These are phyloP conservation scores for Crocidura indochinensis DNA, from an alignment of 2,797 vertebrate genomes.

Conservation along the genomic window DNA sequence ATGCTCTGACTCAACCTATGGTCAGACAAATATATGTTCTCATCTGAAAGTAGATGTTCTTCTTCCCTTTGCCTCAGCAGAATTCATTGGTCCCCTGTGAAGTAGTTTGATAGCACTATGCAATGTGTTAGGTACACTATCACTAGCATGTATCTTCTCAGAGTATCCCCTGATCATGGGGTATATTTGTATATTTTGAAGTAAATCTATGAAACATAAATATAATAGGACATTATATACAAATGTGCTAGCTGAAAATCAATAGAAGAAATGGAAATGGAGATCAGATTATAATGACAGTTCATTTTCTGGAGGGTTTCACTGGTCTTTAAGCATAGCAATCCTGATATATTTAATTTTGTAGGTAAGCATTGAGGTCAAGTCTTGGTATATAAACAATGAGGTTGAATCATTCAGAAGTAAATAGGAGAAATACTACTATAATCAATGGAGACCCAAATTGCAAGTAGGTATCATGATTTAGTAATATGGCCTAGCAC, in stretches of 20 bases:
- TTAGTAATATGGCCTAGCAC: background rate
- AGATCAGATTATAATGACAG: background rate
- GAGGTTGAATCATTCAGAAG: background rate
- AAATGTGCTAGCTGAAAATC: background rate
- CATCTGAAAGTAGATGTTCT: background rate
- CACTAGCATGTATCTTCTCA: background rate
- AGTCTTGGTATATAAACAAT: background rate
- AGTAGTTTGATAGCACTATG: background rate
- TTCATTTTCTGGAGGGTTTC: background rate
- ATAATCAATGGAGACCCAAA: slow-evolving; percentile 31
- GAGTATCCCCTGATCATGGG: background rate
- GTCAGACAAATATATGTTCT: background rate
- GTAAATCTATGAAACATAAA: slow-evolving; percentile 27
- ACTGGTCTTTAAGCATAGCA: background rate
- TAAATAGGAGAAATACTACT: background rate
- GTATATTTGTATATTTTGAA: background rate
- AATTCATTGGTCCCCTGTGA: background rate
- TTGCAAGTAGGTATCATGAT: background rate
- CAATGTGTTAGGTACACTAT: background rate
- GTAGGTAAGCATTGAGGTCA: background rate
- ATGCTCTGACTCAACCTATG: background rate
- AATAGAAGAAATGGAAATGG: background rate
- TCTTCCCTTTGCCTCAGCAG: slow-evolving; percentile 11
- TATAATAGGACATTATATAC: background rate
- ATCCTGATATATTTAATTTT: background rate